Evolutionary conservation across 2,888 invertebrate species (phyloP).

Genomic region (Sicus ferrugineus): DNA sequence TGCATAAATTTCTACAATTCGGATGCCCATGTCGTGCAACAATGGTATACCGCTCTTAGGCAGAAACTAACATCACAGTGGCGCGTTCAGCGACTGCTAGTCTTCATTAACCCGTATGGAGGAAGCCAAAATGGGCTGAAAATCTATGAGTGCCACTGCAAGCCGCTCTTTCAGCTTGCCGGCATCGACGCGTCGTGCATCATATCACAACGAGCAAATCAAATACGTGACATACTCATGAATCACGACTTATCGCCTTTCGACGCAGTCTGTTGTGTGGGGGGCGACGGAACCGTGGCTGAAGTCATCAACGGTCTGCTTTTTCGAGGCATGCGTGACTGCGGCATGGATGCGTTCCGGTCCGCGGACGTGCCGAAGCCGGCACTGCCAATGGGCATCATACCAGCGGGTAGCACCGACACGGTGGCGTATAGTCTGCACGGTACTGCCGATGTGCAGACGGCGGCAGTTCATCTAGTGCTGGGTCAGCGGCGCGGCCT

Average conservation of each 20-base stretch:
- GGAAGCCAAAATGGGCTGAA: slow-evolving; percentile 78
- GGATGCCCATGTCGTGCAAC: slow-evolving; percentile 70
- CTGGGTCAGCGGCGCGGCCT: slow-evolving; percentile 77
- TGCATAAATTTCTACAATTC: slow-evolving; percentile 69
- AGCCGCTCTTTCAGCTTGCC: slow-evolving; percentile 72
- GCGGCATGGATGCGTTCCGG: slow-evolving; percentile 51
- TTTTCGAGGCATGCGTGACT: slow-evolving; percentile 67
- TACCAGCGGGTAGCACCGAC: slow-evolving; percentile 80
- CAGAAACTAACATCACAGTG: slow-evolving; percentile 55
- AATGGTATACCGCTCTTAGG: slow-evolving; percentile 71
- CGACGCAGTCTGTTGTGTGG: slow-evolving; percentile 80
- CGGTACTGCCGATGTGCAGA: slow-evolving; percentile 80
- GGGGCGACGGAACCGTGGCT: slow-evolving; percentile 87
- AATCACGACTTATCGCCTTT: slow-evolving; percentile 69
- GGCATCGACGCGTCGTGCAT: slow-evolving; percentile 73
- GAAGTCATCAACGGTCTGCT: slow-evolving; percentile 79
- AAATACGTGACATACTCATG: slow-evolving; percentile 75
- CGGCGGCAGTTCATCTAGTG: slow-evolving; percentile 83
- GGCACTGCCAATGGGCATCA: slow-evolving; percentile 66
- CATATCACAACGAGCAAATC: slow-evolving; percentile 78
- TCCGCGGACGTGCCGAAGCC: slow-evolving; percentile 61
- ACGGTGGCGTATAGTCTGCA: slow-evolving; percentile 81
- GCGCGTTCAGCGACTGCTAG: slow-evolving; percentile 75
- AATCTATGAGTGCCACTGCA: slow-evolving; percentile 78
- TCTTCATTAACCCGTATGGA: slow-evolving; percentile 87